Percentiles rank a stretch among this genome's conserved stretches.
Evolutionary conservation across 2,797 vertebrate species (phyloP).

Genomic region (Notamacropus eugenii): DNA sequence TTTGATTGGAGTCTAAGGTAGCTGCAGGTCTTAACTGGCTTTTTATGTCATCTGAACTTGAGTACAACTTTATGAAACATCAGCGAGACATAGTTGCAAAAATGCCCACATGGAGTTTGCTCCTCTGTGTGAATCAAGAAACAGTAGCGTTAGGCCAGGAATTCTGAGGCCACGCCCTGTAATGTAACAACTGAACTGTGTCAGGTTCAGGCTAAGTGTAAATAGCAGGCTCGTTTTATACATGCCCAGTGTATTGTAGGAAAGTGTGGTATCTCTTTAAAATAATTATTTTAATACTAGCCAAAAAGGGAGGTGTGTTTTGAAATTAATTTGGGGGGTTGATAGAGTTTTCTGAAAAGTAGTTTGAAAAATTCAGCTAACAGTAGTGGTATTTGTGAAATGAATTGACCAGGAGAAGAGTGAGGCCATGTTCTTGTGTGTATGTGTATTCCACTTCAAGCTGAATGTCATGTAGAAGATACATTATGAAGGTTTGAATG

Average conservation of each 20-base stretch:
- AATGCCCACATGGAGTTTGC: conserved; percentile 68
- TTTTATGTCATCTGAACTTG: conserved; percentile 59
- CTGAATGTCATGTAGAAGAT: not conserved
- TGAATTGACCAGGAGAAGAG: conserved; percentile 23
- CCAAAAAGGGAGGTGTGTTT: not conserved
- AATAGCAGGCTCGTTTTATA: conserved; percentile 20
- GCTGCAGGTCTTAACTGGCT: not conserved
- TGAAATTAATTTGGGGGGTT: not conserved
- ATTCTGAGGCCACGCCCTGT: conserved; percentile 60
- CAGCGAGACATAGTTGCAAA: conserved; percentile 34
- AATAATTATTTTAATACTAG: not conserved
- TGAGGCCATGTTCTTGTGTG: not conserved
- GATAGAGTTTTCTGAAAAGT: conserved; percentile 53
- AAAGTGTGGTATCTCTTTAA: not conserved
- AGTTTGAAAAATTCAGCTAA: conserved; percentile 38
- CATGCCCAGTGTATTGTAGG: conserved; percentile 5
- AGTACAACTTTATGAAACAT: conserved; percentile 39
- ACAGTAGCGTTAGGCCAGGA: conserved; percentile 40
- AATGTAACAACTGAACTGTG: conserved; percentile 27
- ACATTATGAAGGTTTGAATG: not conserved
- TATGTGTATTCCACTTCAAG: not conserved
- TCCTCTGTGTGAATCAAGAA: conserved; percentile 51
- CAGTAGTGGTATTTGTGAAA: conserved; percentile 49
- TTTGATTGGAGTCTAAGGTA: conserved; percentile 51
- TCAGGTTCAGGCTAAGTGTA: conserved; percentile 63